Evolutionary conservation across 2,113 vertebrate species (phyloP).

Genomic region (Hiodon alosoides): DNA sequence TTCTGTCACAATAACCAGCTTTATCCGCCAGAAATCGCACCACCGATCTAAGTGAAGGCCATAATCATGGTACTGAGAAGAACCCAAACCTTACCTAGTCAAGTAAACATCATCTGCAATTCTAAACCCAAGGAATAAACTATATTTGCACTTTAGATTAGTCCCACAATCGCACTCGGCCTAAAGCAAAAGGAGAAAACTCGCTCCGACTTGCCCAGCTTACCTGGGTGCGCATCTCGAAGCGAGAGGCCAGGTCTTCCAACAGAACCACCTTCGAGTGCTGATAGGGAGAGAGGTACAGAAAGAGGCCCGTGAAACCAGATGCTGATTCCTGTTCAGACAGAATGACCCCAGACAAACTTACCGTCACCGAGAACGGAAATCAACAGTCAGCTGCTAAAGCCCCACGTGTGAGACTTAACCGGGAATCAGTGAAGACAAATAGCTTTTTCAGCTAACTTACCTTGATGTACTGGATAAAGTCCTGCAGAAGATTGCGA

Average conservation of each 20-base stretch:
- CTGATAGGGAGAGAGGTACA: constrained; percentile 48
- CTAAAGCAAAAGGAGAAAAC: neutral
- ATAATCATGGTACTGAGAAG: too few relatives aligned
- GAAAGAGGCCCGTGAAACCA: neutral
- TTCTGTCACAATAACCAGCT: neutral
- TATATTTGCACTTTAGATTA: neutral
- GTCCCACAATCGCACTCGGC: neutral
- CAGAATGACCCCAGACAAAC: neutral
- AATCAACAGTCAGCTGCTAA: neutral
- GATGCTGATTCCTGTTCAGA: neutral
- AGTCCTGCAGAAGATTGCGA: constrained; percentile 80
- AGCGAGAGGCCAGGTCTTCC: constrained; percentile 87
- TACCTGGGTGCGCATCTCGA: constrained; percentile 89
- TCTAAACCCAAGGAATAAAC: too few relatives aligned
- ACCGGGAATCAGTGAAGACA: neutral
- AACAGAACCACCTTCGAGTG: constrained; percentile 85
- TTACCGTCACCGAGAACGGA: neutral
- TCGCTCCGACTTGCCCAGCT: neutral
- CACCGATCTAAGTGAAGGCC: too few relatives aligned
- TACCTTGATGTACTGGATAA: constrained; percentile 87
- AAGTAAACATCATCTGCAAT: too few relatives aligned
- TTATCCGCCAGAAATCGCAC: neutral
- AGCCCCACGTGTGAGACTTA: neutral
- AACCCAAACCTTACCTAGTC: too few relatives aligned
- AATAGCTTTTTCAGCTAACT: constrained; percentile 24